A percentile compares a stretch with the other conserved stretches of the same genome.
phyloP scores from a whole-genome alignment of 2,797 vertebrate genomes.

The Rhabdophis nuchalis region DNA sequence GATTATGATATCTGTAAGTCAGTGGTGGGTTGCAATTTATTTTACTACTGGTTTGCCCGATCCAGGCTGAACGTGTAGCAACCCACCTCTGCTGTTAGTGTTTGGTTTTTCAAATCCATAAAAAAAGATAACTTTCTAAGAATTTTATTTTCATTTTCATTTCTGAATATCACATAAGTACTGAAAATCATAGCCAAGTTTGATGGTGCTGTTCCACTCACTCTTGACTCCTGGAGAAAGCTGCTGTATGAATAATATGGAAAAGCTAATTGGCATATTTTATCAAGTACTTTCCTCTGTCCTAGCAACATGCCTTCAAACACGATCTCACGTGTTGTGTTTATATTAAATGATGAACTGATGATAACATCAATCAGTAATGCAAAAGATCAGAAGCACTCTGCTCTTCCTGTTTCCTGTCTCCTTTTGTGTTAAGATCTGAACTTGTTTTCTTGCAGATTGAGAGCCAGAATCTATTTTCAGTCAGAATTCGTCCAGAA shows the following conservation, averaged over 20 bases:
- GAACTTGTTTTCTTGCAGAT: background rate
- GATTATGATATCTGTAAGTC: background rate
- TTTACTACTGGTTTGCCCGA: too few relatives aligned
- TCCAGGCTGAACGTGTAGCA: too few relatives aligned
- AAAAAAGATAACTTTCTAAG: background rate
- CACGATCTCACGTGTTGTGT: background rate
- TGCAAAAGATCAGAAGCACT: background rate
- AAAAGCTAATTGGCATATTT: background rate
- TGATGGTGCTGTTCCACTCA: background rate
- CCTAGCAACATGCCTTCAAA: background rate
- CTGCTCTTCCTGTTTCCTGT: background rate
- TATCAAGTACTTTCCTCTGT: background rate
- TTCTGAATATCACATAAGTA: background rate
- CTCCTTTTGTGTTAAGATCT: background rate
- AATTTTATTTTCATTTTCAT: background rate
- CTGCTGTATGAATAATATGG: background rate
- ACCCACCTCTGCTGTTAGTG: background rate
- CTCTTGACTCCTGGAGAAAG: background rate
- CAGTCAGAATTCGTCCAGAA: background rate
- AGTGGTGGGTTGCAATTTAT: too few relatives aligned
- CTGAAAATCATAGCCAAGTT: background rate
- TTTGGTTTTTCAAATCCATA: background rate
- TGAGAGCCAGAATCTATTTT: background rate
- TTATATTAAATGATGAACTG: background rate
- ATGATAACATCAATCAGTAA: background rate